Percentiles rank a stretch among this genome's conserved stretches.
These are phyloP conservation scores for Clarias fuscus DNA, from an alignment of 2,797 vertebrate species.

Conservation along the genomic window DNA sequence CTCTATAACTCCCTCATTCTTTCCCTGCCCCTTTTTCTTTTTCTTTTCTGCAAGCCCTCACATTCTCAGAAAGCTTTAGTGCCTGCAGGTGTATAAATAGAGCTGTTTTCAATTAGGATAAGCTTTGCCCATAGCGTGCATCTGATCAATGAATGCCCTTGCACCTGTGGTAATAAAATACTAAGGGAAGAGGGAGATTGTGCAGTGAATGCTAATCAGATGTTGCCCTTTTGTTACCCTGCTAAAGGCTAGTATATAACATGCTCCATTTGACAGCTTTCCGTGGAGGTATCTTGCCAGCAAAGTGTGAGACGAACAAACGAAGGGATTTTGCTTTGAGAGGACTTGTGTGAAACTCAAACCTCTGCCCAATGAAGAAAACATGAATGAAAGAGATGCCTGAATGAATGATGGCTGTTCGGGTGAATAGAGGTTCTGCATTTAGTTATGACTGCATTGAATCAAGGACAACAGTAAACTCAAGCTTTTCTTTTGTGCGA, in stretches of 20 bases:
- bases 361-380: slow-evolving; percentile 61
- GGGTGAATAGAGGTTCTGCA: slow-evolving; percentile 51
- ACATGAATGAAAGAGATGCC: slow-evolving; percentile 64
- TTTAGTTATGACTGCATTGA: slow-evolving; percentile 56
- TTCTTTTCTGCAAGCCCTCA: slow-evolving; percentile 52
- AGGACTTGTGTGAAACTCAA: slow-evolving; percentile 64
- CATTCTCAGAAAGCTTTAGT: slow-evolving; percentile 76
- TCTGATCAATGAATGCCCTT: slow-evolving; percentile 79
- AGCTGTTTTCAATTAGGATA: slow-evolving; percentile 81
- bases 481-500: slow-evolving; percentile 43
- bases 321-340: slow-evolving; percentile 58
- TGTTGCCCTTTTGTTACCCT: slow-evolving; percentile 76
- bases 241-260: slow-evolving; percentile 71
- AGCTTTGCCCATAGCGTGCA: slow-evolving; percentile 77
- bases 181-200: slow-evolving; percentile 69
- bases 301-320: slow-evolving; percentile 69
- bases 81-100: slow-evolving; percentile 86
- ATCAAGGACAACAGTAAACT: slow-evolving; percentile 51
- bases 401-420: slow-evolving; percentile 59
- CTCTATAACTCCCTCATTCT: slow-evolving; percentile 15
- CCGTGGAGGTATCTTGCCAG: slow-evolving; percentile 64
- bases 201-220: slow-evolving; percentile 78
- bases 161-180: slow-evolving; percentile 90
- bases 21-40: slow-evolving; percentile 34
- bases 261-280: slow-evolving; percentile 69